Conservation (phyloP, 2,888 invertebrate genomes). For the Lochmaea capreae region DNA sequence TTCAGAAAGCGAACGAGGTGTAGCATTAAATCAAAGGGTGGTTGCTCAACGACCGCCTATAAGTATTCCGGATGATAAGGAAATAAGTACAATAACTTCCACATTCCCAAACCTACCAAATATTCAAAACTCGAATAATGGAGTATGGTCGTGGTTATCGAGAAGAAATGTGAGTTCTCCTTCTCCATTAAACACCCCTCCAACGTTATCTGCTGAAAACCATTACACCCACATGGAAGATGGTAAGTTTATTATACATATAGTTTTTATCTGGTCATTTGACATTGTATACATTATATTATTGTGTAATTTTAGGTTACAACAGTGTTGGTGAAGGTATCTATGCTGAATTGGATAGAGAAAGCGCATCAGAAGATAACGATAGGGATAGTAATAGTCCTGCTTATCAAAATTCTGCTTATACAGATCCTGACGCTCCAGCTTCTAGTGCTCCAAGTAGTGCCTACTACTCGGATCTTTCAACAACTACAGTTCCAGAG, state of each 20-base stretch:
- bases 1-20: slow-evolving; percentile 50
- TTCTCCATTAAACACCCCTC: slow-evolving; percentile 67
- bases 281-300: too few species aligned
- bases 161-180: slow-evolving; percentile 56
- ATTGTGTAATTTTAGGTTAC: slow-evolving; percentile 58
- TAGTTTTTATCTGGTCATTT: not conserved
- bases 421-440: slow-evolving; percentile 71
- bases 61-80: slow-evolving; percentile 60
- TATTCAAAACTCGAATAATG: slow-evolving; percentile 51
- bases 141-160: slow-evolving; percentile 64
- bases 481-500: slow-evolving; percentile 69
- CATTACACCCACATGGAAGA: slow-evolving; percentile 81
- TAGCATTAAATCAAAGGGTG: slow-evolving; percentile 45
- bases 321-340: slow-evolving; percentile 73
- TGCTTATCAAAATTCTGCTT: slow-evolving; percentile 79
- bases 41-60: slow-evolving; percentile 56
- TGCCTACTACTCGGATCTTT: slow-evolving; percentile 80
- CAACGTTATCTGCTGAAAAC: slow-evolving; percentile 72
- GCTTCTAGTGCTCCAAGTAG: slow-evolving; percentile 77
- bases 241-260: slow-evolving; percentile 51
- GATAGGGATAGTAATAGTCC: slow-evolving; percentile 65
- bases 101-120: slow-evolving; percentile 54
- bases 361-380: slow-evolving; percentile 57
- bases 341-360: slow-evolving; percentile 78
- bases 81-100: slow-evolving; percentile 55